Percentiles rank a stretch among this genome's conserved stretches.
These are phyloP conservation scores for Mesocricetus auratus DNA, from an alignment of 2,113 vertebrate species.

Conservation along the genomic window DNA sequence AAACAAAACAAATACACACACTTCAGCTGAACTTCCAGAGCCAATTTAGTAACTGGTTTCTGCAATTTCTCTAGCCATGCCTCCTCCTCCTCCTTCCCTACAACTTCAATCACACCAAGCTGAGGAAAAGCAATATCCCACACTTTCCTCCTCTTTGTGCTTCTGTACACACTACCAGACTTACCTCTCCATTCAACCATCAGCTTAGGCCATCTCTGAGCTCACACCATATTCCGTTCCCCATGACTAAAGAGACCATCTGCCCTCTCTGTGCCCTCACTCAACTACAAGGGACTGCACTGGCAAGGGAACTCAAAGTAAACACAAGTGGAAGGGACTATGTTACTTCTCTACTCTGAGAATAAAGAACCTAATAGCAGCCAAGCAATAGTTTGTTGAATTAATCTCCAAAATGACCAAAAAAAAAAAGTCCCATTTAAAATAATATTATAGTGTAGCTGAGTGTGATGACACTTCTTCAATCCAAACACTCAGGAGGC, in stretches of 20 bases:
- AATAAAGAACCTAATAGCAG: neutral
- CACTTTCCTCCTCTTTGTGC: neutral
- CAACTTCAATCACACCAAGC: neutral
- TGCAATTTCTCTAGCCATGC: neutral
- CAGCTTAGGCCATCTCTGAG: neutral
- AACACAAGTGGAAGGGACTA: neutral
- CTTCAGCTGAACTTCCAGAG: neutral
- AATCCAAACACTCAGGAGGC: neutral
- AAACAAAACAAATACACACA: slow-evolving; percentile 6
- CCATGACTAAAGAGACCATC: neutral
- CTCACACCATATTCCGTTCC: neutral
- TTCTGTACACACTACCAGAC: neutral
- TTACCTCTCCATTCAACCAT: neutral
- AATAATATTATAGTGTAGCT: neutral
- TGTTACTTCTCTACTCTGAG: neutral
- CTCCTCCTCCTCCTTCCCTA: neutral
- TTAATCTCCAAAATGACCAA: neutral
- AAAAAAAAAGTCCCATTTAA: neutral
- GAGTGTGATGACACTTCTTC: neutral
- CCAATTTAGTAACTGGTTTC: neutral
- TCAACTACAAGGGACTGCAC: neutral
- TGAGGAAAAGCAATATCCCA: neutral
- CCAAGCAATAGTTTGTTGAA: neutral
- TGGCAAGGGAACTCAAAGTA: neutral
- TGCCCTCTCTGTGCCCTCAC: neutral